Percentiles rank a stretch among this genome's conserved stretches.
phyloP scores from a whole-genome alignment of 2,797 vertebrate species.

The Clarias platycephalus region DNA sequence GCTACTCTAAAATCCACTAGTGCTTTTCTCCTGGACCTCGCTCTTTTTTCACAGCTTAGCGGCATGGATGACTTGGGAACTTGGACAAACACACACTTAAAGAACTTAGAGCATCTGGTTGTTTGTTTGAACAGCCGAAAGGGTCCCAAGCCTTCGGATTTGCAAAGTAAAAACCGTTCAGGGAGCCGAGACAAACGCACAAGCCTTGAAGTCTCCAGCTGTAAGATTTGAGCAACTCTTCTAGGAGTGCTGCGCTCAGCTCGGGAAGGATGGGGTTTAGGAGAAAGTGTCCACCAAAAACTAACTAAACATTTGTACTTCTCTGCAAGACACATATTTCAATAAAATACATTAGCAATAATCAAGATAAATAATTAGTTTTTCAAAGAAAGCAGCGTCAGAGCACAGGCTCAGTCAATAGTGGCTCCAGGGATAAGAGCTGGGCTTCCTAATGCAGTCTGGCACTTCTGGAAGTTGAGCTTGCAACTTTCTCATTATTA shows the following conservation, averaged over 20 bases:
- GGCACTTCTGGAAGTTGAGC: neutral
- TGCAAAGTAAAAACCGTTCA: slow-evolving; percentile 39
- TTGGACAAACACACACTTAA: slow-evolving; percentile 41
- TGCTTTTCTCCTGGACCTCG: slow-evolving; percentile 50
- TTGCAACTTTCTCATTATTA: neutral
- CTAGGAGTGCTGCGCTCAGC: slow-evolving; percentile 27
- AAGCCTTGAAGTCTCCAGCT: slow-evolving; percentile 29
- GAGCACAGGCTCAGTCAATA: neutral
- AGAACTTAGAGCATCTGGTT: slow-evolving; percentile 44
- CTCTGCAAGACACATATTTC: neutral
- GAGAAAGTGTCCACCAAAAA: neutral
- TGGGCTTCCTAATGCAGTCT: neutral
- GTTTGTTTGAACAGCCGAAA: slow-evolving; percentile 48
- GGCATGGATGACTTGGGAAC: slow-evolving; percentile 49
- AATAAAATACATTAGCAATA: neutral
- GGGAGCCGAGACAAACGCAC: slow-evolving; percentile 30
- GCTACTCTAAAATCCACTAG: slow-evolving; percentile 67
- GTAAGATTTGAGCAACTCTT: slow-evolving; percentile 15
- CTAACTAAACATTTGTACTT: neutral
- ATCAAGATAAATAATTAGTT: neutral
- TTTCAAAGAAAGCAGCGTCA: neutral
- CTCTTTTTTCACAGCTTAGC: slow-evolving; percentile 48
- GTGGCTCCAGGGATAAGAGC: neutral
- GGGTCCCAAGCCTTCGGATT: slow-evolving; percentile 41
- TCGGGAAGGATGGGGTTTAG: neutral